Evolutionary conservation across 2,888 invertebrate species (phyloP).

Genomic region (Nudaria mundana): DNA sequence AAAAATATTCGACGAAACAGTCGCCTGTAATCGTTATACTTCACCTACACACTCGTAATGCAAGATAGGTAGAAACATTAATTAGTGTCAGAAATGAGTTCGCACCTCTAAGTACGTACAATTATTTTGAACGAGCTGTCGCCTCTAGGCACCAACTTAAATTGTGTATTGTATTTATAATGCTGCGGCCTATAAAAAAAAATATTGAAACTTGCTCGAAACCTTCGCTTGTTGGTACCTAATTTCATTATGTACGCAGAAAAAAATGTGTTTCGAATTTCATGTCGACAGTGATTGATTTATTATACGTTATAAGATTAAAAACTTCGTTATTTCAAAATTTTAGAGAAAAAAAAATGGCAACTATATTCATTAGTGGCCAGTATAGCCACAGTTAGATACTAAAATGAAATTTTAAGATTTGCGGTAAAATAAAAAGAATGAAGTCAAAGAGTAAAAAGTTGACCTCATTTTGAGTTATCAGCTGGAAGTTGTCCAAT

Average conservation of each 20-base stretch:
- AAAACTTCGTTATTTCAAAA: too few relatives aligned
- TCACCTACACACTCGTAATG: too few relatives aligned
- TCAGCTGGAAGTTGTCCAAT: slow-evolving; percentile 69
- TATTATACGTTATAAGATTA: background rate
- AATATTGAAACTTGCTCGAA: slow-evolving; percentile 20
- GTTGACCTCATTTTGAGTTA: slow-evolving; percentile 67
- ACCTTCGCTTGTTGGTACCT: slow-evolving; percentile 29
- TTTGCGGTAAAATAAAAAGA: slow-evolving; percentile 27
- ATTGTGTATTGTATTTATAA: slow-evolving; percentile 42
- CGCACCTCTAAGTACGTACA: slow-evolving; percentile 37
- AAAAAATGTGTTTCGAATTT: slow-evolving; percentile 9
- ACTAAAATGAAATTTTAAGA: background rate
- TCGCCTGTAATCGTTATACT: too few relatives aligned
- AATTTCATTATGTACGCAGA: slow-evolving; percentile 6
- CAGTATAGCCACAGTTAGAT: too few relatives aligned
- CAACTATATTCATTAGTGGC: too few relatives aligned
- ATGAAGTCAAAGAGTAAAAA: slow-evolving; percentile 40
- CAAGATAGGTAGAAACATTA: slow-evolving; percentile 34
- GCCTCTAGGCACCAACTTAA: slow-evolving; percentile 40
- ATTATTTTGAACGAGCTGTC: slow-evolving; percentile 33
- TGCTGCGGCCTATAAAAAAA: slow-evolving; percentile 32
- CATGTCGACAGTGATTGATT: slow-evolving; percentile 2
- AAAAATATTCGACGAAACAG: too few relatives aligned
- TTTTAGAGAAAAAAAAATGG: too few relatives aligned
- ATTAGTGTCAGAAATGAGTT: slow-evolving; percentile 39